Conservation (phyloP, 2,797 vertebrate genomes). For the Sciaenops ocellatus region DNA sequence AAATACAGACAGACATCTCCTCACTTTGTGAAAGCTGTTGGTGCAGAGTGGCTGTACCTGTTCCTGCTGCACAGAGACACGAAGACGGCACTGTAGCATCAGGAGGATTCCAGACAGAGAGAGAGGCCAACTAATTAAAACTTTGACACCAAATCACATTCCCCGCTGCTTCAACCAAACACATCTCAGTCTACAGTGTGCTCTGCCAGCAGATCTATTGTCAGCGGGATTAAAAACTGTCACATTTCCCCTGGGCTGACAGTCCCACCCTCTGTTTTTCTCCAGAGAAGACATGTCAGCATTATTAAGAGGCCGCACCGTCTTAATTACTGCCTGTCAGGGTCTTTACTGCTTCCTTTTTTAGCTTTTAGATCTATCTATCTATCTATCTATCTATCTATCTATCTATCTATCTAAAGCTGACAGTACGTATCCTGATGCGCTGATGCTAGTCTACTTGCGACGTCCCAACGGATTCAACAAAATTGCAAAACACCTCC, state of each 20-base stretch:
- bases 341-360: background rate
- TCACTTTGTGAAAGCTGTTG: background rate
- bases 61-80: conserved; percentile 12
- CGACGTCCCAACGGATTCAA: background rate
- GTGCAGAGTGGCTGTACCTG: background rate
- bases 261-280: conserved; percentile 36
- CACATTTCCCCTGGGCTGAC: conserved; percentile 45
- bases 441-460: too few relatives aligned
- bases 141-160: conserved; percentile 50
- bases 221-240: conserved; percentile 59
- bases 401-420: conserved; percentile 24
- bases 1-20: background rate
- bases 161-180: conserved; percentile 28
- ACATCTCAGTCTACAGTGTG: conserved; percentile 39
- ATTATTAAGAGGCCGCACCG: conserved; percentile 30
- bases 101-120: conserved; percentile 16
- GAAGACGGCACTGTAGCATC: background rate
- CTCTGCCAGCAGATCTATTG: conserved; percentile 57
- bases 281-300: conserved; percentile 43
- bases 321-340: conserved; percentile 62
- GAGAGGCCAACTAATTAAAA: conserved; percentile 61
- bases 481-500: background rate
- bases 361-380: background rate
- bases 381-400: background rate
- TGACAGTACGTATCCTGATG: too few relatives aligned